A percentile compares a stretch with the other conserved stretches of the same genome.
Evolutionary conservation across 2,113 vertebrate species (phyloP).

Genomic region (Hydrolagus affinis): DNA sequence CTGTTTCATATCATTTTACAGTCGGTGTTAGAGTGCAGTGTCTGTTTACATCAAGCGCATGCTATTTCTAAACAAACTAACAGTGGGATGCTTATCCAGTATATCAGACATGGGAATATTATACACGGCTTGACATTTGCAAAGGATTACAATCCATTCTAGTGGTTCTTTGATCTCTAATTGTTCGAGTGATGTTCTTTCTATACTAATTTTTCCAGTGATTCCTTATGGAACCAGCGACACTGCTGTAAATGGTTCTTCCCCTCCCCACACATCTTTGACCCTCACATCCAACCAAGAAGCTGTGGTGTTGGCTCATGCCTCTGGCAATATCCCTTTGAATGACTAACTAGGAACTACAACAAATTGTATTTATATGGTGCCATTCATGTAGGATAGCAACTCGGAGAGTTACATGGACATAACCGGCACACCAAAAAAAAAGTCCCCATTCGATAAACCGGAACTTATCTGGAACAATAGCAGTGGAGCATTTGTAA

Average conservation of each 20-base stretch:
- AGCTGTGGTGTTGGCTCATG: too few species aligned
- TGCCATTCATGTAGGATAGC: too few species aligned
- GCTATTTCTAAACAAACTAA: not conserved
- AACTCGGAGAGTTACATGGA: too few species aligned
- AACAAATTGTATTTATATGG: too few species aligned
- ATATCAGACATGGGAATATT: not conserved
- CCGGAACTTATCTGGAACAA: too few species aligned
- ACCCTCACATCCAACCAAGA: too few species aligned
- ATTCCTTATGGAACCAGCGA: not conserved
- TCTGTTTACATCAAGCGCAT: not conserved
- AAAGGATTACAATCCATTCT: not conserved
- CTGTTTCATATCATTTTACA: not conserved
- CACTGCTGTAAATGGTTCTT: not conserved
- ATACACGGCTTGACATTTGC: not conserved
- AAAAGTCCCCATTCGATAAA: too few species aligned
- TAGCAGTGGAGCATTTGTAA: too few species aligned
- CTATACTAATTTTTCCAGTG: not conserved
- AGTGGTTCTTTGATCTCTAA: not conserved
- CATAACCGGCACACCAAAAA: too few species aligned
- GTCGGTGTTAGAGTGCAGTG: not conserved
- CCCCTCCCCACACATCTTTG: not conserved
- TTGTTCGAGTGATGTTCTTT: not conserved
- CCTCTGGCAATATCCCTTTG: too few species aligned
- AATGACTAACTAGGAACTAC: too few species aligned
- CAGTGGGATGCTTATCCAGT: not conserved